Conservation (phyloP, 2,113 vertebrate species). For the Lontra canadensis region DNA sequence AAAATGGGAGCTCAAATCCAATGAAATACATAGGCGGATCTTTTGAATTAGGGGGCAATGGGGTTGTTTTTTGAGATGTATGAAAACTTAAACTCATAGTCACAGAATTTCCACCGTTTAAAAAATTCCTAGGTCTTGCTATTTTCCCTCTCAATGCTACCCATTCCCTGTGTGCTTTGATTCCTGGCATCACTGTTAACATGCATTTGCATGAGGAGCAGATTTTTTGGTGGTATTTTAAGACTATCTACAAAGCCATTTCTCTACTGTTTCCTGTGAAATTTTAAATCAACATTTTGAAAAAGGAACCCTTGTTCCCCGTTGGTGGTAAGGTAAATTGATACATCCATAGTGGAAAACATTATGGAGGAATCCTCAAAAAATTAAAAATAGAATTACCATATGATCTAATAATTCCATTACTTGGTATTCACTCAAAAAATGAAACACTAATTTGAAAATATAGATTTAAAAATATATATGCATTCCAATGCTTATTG, state of each 20-base stretch:
- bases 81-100: neutral
- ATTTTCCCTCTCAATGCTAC: rapidly evolving
- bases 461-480: neutral
- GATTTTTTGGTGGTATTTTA: neutral
- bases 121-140: neutral
- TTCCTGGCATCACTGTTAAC: neutral
- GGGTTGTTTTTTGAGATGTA: neutral
- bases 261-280: neutral
- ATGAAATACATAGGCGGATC: neutral
- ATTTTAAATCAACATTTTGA: neutral
- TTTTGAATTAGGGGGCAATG: neutral
- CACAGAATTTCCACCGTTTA: neutral
- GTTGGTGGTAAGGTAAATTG: neutral
- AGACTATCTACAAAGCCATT: neutral
- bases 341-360: neutral
- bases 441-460: neutral
- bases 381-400: neutral
- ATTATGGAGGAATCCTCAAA: neutral
- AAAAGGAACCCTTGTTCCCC: neutral
- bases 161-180: neutral
- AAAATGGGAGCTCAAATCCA: neutral
- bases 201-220: rapidly evolving
- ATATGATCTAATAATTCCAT: neutral
- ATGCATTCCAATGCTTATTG: neutral
- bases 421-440: neutral